Base-by-base conservation (phyloP, 2,888 invertebrate species). In the Heliconius hortense region DNA sequence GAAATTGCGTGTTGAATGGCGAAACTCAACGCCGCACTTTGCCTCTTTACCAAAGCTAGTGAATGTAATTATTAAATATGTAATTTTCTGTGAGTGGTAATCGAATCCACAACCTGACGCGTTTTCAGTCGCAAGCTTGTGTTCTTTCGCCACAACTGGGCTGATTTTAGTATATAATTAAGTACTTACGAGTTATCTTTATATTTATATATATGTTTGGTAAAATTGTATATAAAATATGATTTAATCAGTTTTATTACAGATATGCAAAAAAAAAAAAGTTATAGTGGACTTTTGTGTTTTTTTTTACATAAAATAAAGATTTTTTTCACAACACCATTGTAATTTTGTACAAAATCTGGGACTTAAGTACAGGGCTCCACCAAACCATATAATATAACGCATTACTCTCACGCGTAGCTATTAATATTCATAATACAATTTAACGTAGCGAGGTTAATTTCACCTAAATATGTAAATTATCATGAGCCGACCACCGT, bases 401-500 rank as follows among this genome's bases (percentile, higher is more conserved):
- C 82, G 87, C 85, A 86, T 88, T 87, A 86, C 84, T 81, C 83
- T 81, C 86, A 84, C 85, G 88, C 90, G 85, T 88, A 87, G 85
- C 90, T 88, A 94, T 93, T 94, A 93, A 94, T 93, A 94, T 94
- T 94, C 93, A 94, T 94, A 93, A 94, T 94, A 93, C 91, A 94
- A 94, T 94, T 93, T 92, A 93, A 91, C 92, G 89, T 86, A 86
- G 87, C 90, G 93, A 93, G 93, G 94, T 94, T 94, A 94, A 94
- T 94, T 92, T 93, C 90, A 91, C 94, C 94, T 94, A 94, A 94
- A 94, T 94, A 94, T 94, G 94, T 94, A 94, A 94, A 94, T 94
- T 94, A 94, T 94, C 93, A 94, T 94, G 93, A 93, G 91, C 93
- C 92, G 94, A 93, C 94, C 94, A 93, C 89, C 91, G 91, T 93